Conservation (phyloP, 2,797 vertebrate genomes). For the Brotogeris chrysoptera region DNA sequence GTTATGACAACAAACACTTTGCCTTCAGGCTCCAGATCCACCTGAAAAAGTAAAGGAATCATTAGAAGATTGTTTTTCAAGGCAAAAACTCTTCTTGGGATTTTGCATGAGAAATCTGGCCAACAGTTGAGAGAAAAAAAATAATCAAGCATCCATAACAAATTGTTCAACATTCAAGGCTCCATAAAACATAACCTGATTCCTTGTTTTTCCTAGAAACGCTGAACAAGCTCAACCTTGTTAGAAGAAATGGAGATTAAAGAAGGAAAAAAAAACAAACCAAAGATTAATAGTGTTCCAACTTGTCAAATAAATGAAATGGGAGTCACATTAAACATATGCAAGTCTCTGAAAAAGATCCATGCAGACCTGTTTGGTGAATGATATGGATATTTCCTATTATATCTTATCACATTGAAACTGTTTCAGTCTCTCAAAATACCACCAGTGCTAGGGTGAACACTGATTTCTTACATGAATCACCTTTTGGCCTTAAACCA, state of each 20-base stretch:
- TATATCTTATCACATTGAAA: not conserved
- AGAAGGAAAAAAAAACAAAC: not conserved
- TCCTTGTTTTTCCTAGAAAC: not conserved
- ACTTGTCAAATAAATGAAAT: not conserved
- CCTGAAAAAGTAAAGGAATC: constrained; percentile 72
- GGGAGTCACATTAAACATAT: not conserved
- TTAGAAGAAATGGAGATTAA: not conserved
- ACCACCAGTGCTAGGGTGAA: not conserved
- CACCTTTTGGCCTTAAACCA: constrained; percentile 8
- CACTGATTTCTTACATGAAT: not conserved
- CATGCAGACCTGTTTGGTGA: not conserved
- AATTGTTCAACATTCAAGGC: not conserved
- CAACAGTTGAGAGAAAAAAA: not conserved
- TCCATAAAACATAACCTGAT: not conserved
- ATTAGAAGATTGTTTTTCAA: not conserved
- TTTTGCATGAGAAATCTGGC: not conserved
- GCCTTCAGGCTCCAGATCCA: constrained; percentile 97
- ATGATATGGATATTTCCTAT: not conserved
- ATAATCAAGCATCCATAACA: not conserved
- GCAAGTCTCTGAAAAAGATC: not conserved
- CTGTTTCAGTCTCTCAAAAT: not conserved
- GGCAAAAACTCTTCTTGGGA: not conserved
- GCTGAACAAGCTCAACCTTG: not conserved
- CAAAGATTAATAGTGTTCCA: not conserved
- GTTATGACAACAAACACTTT: constrained; percentile 89